Conservation (phyloP, 1,140 invertebrate genomes). For the Cecropterus lyciades region DNA sequence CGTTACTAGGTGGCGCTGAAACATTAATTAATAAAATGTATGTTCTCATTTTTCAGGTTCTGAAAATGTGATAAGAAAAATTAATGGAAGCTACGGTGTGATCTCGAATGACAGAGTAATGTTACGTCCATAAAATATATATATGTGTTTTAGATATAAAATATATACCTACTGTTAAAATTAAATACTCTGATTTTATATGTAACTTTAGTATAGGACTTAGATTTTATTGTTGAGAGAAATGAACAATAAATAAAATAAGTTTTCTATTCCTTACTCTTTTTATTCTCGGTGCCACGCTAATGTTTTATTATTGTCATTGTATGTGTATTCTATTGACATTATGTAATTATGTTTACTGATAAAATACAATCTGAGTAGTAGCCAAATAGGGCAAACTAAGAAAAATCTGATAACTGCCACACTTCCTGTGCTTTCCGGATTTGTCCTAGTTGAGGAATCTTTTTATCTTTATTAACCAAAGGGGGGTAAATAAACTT, state of each 20-base stretch:
- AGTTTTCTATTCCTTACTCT: constrained; percentile 34
- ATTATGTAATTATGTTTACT: too few relatives aligned
- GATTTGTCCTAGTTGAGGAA: background rate
- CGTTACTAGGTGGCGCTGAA: constrained; percentile 3
- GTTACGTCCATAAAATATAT: constrained; percentile 46
- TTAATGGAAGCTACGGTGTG: constrained; percentile 71
- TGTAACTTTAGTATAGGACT: constrained; percentile 28
- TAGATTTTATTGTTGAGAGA: constrained; percentile 30
- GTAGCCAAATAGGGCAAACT: too few relatives aligned
- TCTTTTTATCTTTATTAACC: background rate
- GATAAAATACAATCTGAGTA: too few relatives aligned
- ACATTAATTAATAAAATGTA: too few relatives aligned
- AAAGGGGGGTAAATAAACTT: too few relatives aligned
- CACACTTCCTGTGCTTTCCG: background rate
- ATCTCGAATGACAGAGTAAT: constrained; percentile 65
- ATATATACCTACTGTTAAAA: constrained; percentile 47
- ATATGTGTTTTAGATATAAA: constrained; percentile 46
- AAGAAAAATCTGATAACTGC: background rate
- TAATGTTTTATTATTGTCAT: too few relatives aligned
- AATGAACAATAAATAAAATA: constrained; percentile 31
- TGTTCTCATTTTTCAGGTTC: constrained; percentile 50
- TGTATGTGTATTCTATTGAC: too few relatives aligned
- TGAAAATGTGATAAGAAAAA: constrained; percentile 70
- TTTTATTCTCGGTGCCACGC: background rate
- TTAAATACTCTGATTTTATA: constrained; percentile 48